Evolutionary conservation across 2,888 invertebrate species (phyloP), one percentile per base, ranked within the genome.

Genomic region (Endotricha flammealis): DNA sequence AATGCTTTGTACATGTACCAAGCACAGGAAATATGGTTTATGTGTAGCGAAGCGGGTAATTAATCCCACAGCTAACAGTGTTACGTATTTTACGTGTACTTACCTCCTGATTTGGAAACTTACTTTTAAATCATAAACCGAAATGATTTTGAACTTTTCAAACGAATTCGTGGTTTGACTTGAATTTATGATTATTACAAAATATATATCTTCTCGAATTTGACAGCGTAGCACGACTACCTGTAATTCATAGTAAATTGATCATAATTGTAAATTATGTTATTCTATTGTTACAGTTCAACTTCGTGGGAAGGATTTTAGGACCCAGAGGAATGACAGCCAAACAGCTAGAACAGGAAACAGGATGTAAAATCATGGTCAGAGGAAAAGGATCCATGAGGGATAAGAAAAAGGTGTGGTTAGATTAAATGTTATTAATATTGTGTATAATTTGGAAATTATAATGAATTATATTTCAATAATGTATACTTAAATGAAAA

Each of bases 311-410:
- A 69, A 92, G 99, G 89, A 99, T 99, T 89, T 90, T 99, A 72
- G 99, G 99, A 35, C 99, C 99, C 52, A 91, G 99, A 64, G 99
- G 99, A 58, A 99, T 99, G 99, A 99, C 99, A 53, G 99, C 99
- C 36, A 99, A 99, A 88, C 99, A 99, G 90, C 88, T 99, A 80
- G 99, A 99, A 88, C 97, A 98, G 88, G 99, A 99, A 90, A 99
- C 99, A 64, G 99, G 99, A 61, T 99, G 99, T 89, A 99, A 99
- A 92, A 99, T 99, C 72, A 99, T 99, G 99, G 98, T 99, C 69
- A 92, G 99, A 89, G 99, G 99, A 77, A 97, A 97, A 88, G 99
- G 99, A 49, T 98, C 98, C 42, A 99, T 99, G 98, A 91, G 99
- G 83, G 98, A 99, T 86, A 98, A 98, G 90, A 97, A 97, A 89